phyloP scores from a whole-genome alignment of 2,888 invertebrate genomes.

The Macrophya alboannulata region DNA sequence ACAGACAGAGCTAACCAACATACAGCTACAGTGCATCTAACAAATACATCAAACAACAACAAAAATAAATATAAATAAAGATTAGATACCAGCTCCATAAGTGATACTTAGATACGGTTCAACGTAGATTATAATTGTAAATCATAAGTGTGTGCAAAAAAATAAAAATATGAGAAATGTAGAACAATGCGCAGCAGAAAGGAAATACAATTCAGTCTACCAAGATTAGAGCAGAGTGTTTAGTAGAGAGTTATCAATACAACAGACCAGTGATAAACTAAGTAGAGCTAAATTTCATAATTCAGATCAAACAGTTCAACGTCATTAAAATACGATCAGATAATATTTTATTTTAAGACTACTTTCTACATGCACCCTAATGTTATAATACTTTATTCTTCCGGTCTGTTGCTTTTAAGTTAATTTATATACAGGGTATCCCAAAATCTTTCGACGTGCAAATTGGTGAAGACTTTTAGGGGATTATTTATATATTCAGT shows the following conservation, averaged over 20 bases:
- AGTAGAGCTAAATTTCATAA: constrained; percentile 38
- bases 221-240: constrained; percentile 66
- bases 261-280: constrained; percentile 50
- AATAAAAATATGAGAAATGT: constrained; percentile 58
- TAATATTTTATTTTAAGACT: background rate
- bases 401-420: constrained; percentile 45
- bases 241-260: constrained; percentile 59
- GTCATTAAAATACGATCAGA: background rate
- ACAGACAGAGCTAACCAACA: constrained; percentile 80
- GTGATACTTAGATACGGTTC: constrained; percentile 31
- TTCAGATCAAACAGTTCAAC: background rate
- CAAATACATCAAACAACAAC: constrained; percentile 80
- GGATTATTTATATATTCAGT: background rate
- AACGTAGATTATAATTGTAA: constrained; percentile 57
- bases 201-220: constrained; percentile 63
- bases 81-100: constrained; percentile 72
- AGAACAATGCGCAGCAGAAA: constrained; percentile 65
- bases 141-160: constrained; percentile 68
- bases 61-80: constrained; percentile 78
- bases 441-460: constrained; percentile 43
- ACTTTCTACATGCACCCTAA: constrained; percentile 25
- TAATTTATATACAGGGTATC: constrained; percentile 55
- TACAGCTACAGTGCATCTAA: constrained; percentile 81
- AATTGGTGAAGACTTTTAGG: constrained; percentile 5
- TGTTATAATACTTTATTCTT: background rate